These are phyloP conservation scores for Ichneumon xanthorius DNA, from an alignment of 2,888 invertebrate species.

Conservation along the genomic window DNA sequence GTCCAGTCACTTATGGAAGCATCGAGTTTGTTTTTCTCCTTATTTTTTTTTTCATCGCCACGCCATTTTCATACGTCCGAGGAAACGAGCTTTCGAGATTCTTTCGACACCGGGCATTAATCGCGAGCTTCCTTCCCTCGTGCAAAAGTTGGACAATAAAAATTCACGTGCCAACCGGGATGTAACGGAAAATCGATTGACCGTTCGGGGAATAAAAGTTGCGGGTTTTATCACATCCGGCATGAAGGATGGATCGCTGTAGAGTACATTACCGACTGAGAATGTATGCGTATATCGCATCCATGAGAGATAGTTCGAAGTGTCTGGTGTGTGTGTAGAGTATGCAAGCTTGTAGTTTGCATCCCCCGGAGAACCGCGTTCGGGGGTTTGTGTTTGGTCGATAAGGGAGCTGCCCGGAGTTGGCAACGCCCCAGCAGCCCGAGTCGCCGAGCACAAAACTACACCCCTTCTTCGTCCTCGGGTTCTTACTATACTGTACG, in stretches of 20 bases:
- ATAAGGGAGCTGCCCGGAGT: conserved; percentile 76
- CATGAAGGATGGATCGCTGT: conserved; percentile 30
- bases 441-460: conserved; percentile 18
- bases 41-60: not conserved
- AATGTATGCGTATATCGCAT: conserved; percentile 13
- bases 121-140: not conserved
- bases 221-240: conserved; percentile 39
- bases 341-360: conserved; percentile 35
- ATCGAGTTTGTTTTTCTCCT: not conserved
- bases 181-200: conserved; percentile 55
- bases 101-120: not conserved
- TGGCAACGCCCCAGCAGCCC: conserved; percentile 78
- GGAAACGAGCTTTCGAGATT: not conserved
- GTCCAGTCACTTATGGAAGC: conserved; percentile 1
- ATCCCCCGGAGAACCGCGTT: conserved; percentile 56
- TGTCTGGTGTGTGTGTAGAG: conserved; percentile 2
- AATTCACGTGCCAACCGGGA: conserved; percentile 15
- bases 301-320: conserved; percentile 33
- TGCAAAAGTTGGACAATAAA: conserved; percentile 25
- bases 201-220: conserved; percentile 38
- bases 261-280: not conserved
- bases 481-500: conserved; percentile 16
- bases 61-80: not conserved
- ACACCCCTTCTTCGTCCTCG: conserved; percentile 38
- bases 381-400: conserved; percentile 80